Conservation (phyloP, 2,797 vertebrate species). For the Urosaurus nigricauda region DNA sequence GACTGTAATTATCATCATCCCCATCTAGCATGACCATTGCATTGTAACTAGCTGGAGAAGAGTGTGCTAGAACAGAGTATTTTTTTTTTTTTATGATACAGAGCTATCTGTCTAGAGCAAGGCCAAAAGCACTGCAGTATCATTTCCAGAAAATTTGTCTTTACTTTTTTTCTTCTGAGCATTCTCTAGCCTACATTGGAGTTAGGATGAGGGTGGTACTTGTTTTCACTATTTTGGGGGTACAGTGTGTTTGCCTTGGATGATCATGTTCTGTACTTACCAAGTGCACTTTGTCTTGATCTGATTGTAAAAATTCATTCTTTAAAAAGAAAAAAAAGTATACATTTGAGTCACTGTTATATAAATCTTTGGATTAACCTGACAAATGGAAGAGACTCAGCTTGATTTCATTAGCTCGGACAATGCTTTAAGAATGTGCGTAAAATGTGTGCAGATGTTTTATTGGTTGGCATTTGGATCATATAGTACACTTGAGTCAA, state of each 20-base stretch:
- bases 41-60: too few relatives aligned
- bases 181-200: fast-evolving
- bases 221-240: neutral
- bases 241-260: neutral
- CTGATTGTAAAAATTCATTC: neutral
- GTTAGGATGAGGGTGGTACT: too few relatives aligned
- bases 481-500: neutral
- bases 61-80: too few relatives aligned
- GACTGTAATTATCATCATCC: too few relatives aligned
- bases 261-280: conserved; percentile 3
- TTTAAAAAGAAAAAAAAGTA: neutral
- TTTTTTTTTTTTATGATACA: neutral
- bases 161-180: neutral
- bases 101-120: neutral
- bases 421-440: neutral
- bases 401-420: neutral
- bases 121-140: neutral
- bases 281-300: neutral
- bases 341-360: conserved; percentile 6
- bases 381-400: neutral
- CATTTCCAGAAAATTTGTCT: neutral
- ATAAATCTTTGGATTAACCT: conserved; percentile 21
- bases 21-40: too few relatives aligned
- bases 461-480: conserved; percentile 24
- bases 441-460: neutral